A percentile compares a stretch with the other conserved stretches of the same genome.
Evolutionary conservation across 2,113 vertebrate species (phyloP).

Genomic region (Syngnathus floridae): DNA sequence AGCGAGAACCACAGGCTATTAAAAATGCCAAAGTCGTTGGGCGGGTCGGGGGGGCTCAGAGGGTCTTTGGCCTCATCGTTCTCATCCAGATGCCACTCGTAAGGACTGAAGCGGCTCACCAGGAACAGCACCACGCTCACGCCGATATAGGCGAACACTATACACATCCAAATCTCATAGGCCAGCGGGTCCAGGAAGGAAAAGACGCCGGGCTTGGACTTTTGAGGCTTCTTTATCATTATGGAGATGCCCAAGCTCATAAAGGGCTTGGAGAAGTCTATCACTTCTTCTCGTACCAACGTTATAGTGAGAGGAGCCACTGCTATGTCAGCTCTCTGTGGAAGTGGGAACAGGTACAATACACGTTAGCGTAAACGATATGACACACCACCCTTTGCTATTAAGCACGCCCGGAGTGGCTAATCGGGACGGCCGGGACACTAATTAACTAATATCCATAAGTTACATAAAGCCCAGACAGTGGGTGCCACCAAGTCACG

Average conservation of each 20-base stretch:
- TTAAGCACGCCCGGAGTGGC: no score
- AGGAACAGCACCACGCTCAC: slow-evolving; percentile 99
- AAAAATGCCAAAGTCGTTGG: slow-evolving; percentile 99
- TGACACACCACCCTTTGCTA: background rate
- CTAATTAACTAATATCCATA: no score
- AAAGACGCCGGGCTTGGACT: slow-evolving; percentile 97
- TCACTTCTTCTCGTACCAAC: slow-evolving; percentile 94
- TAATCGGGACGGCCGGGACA: no score
- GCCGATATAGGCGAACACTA: slow-evolving; percentile 97
- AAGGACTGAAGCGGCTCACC: slow-evolving; percentile 98
- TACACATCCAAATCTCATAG: slow-evolving; percentile 99
- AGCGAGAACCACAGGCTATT: slow-evolving; percentile 99
- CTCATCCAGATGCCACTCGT: slow-evolving; percentile 98
- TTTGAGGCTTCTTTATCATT: slow-evolving; percentile 99
- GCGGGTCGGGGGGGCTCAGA: slow-evolving; percentile 91
- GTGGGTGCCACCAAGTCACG: no score
- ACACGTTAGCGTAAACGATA: slow-evolving; percentile 33
- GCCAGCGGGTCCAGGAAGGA: slow-evolving; percentile 98
- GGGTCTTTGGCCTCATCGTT: slow-evolving; percentile 93
- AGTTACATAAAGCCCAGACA: no score
- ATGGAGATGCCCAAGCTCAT: slow-evolving; percentile 99
- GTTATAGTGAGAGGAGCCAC: slow-evolving; percentile 98
- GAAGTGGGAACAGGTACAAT: slow-evolving; percentile 67
- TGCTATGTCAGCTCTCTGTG: slow-evolving; percentile 98
- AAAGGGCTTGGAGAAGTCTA: slow-evolving; percentile 98